Conservation (phyloP, 1,140 invertebrate genomes). For the Pristionchus pacificus region DNA sequence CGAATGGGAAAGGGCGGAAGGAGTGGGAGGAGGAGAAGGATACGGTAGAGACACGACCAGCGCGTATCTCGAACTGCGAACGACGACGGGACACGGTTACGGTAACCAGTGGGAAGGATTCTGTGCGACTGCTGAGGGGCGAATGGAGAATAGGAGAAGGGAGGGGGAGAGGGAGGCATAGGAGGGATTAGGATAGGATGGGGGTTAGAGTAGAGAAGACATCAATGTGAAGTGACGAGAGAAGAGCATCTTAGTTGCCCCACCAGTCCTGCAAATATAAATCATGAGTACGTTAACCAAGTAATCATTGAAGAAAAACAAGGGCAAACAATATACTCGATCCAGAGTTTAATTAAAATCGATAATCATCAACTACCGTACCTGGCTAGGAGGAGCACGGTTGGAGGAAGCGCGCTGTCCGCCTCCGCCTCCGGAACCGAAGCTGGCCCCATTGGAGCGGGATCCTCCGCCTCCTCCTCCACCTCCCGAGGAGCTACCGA, state of each 20-base stretch:
- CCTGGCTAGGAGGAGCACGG: neutral
- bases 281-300: neutral
- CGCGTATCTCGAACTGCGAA: no score
- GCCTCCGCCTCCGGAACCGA: neutral
- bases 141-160: no score
- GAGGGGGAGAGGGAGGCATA: no score
- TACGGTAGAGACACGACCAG: no score
- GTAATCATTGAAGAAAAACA: neutral
- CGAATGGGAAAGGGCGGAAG: no score
- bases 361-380: neutral
- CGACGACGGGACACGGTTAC: no score
- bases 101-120: no score
- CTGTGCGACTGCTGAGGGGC: no score
- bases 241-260: constrained; percentile 36
- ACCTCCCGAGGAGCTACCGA: neutral
- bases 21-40: no score
- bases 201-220: no score
- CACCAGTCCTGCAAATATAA: constrained; percentile 38
- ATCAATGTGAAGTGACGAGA: no score
- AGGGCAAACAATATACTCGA: neutral
- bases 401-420: neutral
- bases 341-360: neutral
- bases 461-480: neutral
- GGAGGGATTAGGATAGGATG: no score
- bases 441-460: neutral